A percentile compares a stretch with the other conserved stretches of the same genome.
Evolutionary conservation across 2,797 vertebrate species (phyloP).

Genomic region (Ctenopoma kingsleyae): DNA sequence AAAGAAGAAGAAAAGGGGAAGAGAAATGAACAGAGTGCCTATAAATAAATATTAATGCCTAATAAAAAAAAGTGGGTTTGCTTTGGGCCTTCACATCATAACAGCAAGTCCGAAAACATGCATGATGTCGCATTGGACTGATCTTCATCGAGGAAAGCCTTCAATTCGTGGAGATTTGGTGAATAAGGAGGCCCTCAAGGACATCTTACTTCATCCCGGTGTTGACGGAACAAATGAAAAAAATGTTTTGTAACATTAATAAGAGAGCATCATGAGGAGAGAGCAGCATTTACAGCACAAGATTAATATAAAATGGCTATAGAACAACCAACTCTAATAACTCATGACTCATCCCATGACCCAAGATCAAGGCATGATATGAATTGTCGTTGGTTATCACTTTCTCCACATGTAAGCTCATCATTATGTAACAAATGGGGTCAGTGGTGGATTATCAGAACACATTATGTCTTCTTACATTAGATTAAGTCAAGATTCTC

Average conservation of each 20-base stretch:
- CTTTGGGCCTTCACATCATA: constrained; percentile 5
- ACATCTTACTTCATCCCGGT: constrained; percentile 13
- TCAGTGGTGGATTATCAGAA: not conserved
- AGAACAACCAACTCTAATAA: constrained; percentile 17
- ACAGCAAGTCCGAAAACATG: constrained; percentile 8
- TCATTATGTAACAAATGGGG: not conserved
- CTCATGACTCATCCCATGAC: constrained; percentile 43
- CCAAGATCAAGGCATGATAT: not conserved
- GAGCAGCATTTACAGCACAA: not conserved
- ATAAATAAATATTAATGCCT: constrained; percentile 21
- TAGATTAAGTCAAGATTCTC: no score
- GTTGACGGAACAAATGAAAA: not conserved
- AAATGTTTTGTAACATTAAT: constrained; percentile 20
- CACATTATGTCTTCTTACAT: not conserved
- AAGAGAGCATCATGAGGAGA: constrained; percentile 2
- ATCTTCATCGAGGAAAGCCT: constrained; percentile 6
- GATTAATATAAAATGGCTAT: not conserved
- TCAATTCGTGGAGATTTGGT: constrained; percentile 7
- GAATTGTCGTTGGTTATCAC: not conserved
- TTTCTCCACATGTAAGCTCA: not conserved
- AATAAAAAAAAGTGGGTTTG: not conserved
- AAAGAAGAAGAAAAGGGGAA: not conserved
- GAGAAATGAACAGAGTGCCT: constrained; percentile 21
- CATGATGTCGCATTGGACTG: constrained; percentile 21
- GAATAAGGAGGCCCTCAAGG: not conserved